Base-by-base conservation (phyloP, 2,113 vertebrate genomes). In the Grammomys dolichurus region DNA sequence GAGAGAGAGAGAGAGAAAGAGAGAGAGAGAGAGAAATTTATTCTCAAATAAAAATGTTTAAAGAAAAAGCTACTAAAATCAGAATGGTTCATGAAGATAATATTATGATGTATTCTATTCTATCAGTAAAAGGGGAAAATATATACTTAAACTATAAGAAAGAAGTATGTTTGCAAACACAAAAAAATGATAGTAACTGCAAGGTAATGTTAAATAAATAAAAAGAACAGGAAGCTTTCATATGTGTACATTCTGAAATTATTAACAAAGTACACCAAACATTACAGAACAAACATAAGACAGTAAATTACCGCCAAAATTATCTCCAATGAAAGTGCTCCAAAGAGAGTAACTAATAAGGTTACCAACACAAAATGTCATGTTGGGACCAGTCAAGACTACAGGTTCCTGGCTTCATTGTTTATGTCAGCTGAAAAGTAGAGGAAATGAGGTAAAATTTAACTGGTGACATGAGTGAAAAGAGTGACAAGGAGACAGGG, bases 291-390 rank as follows among this genome's bases (percentile, higher is more conserved):
- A 96, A 93, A 91, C 46, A 48, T 51, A 9, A 14, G 33, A 94
- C 67, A 95, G 58, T 28, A 95, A 40, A 40, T 40, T 40, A 43
- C 28, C 36, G 75, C 10, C 2, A 2, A 88, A 77, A 94, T 85
- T 60, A 89, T 17, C 24, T 69, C 0, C 0, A 92, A 80, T 77
- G 77, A 54, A 95, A 88, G 40, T 31, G 65, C 24, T 75, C 0
- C 60, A 93, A 88, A 88, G 46, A 86, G 10, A 92, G n/a, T 43
- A 85, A 87, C 78, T 96, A 95, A 96, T 96, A 89, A 96, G 93
- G 67, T 94, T 54, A 87, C 40, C 75, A 87, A 95, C 63, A 91
- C 24, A 72, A 85, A 95, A 69, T 95, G 82, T 96, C 90, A 96
- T 51, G 12, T 96, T 94, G 60, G 67, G 82, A 90, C 95, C 96